These are phyloP conservation scores for Cavia porcellus DNA, from an alignment of 2,113 vertebrate species.

Conservation along the genomic window DNA sequence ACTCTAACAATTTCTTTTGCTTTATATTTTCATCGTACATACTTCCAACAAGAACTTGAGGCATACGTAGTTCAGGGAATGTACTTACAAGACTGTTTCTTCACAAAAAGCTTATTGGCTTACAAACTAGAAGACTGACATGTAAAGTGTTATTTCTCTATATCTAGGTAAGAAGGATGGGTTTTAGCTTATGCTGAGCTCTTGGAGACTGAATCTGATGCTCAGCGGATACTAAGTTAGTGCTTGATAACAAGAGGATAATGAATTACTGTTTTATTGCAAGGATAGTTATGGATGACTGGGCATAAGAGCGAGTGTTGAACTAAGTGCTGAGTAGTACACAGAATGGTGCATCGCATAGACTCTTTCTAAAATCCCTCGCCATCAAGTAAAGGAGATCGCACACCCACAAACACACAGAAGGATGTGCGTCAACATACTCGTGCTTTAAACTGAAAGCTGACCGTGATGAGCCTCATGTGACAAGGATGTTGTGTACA, in stretches of 20 bases:
- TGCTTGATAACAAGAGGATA: not conserved
- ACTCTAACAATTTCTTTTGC: not conserved
- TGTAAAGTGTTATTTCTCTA: not conserved
- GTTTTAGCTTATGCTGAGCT: not conserved
- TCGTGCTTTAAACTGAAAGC: not conserved
- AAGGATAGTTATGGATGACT: not conserved
- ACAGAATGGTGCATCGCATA: rapidly evolving
- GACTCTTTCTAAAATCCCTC: not conserved
- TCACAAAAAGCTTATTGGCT: not conserved
- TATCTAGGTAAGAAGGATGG: not conserved
- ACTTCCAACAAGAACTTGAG: not conserved
- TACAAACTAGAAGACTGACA: not conserved
- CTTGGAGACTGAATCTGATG: not conserved
- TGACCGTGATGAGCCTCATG: not conserved
- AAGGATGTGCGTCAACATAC: not conserved
- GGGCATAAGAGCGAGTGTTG: not conserved
- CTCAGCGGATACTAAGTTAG: not conserved
- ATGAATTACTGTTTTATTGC: not conserved
- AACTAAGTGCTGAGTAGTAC: not conserved
- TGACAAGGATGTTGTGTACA: not conserved
- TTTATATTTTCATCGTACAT: constrained; percentile 27
- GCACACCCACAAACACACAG: not conserved
- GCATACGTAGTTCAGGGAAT: not conserved
- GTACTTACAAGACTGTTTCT: not conserved
- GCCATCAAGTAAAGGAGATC: not conserved